Base-by-base conservation (phyloP, 1,140 invertebrate species). In the Zaprionus lachaisei region DNA sequence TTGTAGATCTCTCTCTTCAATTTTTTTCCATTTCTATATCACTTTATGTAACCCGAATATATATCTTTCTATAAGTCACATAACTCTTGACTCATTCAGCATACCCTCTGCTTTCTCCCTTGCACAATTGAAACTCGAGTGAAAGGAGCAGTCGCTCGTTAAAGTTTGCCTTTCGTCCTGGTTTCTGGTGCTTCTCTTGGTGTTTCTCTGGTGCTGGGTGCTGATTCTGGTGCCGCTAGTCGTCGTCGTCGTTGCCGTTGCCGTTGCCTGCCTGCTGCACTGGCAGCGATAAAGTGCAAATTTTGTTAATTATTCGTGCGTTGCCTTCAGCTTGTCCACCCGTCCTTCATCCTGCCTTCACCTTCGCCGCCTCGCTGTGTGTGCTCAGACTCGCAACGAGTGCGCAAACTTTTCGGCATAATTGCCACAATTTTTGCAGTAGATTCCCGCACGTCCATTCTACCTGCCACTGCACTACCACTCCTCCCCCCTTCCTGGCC, bases 221-320 rank as follows among this genome's bases (percentile, higher is more conserved):
- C 51, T 55, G 58, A 24, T 61, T 22, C 17, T 66, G 15, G 51
- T 67, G 51, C 12, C n/a, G 57, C 64, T 67, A 2, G 41, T 37
- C 37, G 47, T 57, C 49, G 14, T 5, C 24, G 14, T 68, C 78
- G 60, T 56, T 6, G 24, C 11, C 6, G 38, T 6, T 41, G 38
- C 14, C 38, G 28, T 31, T 44, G 41, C 41, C 41, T 47, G 41
- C 41, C 41, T 47, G 41, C 82, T 82, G 86, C 83, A 89, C 80
- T 72, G 79, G 64, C 65, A 71, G 89, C 87, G 87, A 91, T 91
- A 91, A 91, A 91, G 89, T 91, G 89, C 89, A 91, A 91, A 91
- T 91, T 91, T 91, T 91, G 89, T 91, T 91, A 91, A 91, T 91
- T 91, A 91, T 90, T 90, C 85, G 79, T 87, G 81, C 81, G 81